phyloP scores from a whole-genome alignment of 2,113 vertebrate genomes.

The Mugil cephalus region DNA sequence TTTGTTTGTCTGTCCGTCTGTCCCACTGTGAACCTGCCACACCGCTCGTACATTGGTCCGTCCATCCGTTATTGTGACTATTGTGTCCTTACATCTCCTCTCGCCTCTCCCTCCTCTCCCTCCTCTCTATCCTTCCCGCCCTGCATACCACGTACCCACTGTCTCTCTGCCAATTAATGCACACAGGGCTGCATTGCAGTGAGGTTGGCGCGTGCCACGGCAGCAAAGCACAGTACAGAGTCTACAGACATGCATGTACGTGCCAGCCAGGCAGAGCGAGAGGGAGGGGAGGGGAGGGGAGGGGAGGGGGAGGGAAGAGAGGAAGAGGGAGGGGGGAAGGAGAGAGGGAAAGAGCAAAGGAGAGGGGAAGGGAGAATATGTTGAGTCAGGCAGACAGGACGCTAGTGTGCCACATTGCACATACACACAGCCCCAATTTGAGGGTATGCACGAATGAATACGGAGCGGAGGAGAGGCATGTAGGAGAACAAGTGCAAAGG shows the following conservation, averaged over 20 bases:
- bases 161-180: constrained; percentile 84
- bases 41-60: too few relatives aligned
- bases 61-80: constrained; percentile 62
- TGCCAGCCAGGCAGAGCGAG: constrained; percentile 74
- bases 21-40: constrained; percentile 49
- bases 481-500: background rate
- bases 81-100: constrained; percentile 72
- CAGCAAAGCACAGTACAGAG: constrained; percentile 80
- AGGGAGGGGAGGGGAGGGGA: constrained; percentile 17
- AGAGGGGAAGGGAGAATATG: constrained; percentile 78
- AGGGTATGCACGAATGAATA: constrained; percentile 51
- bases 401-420: constrained; percentile 57
- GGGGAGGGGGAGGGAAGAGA: background rate
- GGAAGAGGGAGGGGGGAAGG: background rate
- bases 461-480: constrained; percentile 17
- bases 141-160: constrained; percentile 77
- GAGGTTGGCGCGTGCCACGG: constrained; percentile 78
- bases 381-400: constrained; percentile 80
- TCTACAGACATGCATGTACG: constrained; percentile 85
- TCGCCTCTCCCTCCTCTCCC: constrained; percentile 20
- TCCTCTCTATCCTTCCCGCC: constrained; percentile 68
- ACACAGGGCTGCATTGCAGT: constrained; percentile 87
- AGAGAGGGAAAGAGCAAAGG: constrained; percentile 54
- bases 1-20: constrained; percentile 59
- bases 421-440: constrained; percentile 48